phyloP scores from a whole-genome alignment of 2,797 vertebrate genomes.

The Lepus oiostolus region DNA sequence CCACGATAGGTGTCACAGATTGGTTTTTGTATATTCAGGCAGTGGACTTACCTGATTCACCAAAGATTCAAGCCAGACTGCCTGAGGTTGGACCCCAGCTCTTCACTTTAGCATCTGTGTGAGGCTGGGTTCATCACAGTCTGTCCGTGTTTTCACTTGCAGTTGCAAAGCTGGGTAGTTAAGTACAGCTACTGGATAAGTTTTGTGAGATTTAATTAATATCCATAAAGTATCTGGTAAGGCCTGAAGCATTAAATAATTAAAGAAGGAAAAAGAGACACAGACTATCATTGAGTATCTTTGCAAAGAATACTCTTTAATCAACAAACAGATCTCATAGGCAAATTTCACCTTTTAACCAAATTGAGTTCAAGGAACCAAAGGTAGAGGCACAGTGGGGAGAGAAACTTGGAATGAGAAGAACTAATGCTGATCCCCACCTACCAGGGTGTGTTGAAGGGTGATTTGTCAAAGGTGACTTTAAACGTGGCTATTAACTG shows the following conservation, averaged over 20 bases:
- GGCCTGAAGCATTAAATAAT: neutral
- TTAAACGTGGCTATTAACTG: neutral
- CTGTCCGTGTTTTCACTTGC: neutral
- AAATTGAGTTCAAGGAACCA: neutral
- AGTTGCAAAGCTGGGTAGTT: neutral
- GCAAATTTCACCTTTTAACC: neutral
- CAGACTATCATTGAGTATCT: neutral
- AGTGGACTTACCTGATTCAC: neutral
- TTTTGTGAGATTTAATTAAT: neutral
- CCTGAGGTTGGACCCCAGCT: neutral
- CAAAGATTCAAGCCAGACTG: neutral
- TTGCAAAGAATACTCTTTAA: neutral
- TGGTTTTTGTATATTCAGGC: too few species aligned
- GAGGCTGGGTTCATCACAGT: neutral
- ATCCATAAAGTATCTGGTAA: neutral
- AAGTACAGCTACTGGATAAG: neutral
- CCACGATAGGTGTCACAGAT: too few species aligned
- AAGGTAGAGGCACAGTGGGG: neutral
- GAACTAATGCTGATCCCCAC: neutral
- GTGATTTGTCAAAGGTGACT: neutral
- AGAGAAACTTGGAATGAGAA: neutral
- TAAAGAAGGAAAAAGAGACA: neutral
- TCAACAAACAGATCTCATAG: neutral
- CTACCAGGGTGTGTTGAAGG: neutral
- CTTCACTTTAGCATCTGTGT: neutral